These are phyloP conservation scores for Tridacna crocea DNA, from an alignment of 2,888 invertebrate species.

Conservation along the genomic window DNA sequence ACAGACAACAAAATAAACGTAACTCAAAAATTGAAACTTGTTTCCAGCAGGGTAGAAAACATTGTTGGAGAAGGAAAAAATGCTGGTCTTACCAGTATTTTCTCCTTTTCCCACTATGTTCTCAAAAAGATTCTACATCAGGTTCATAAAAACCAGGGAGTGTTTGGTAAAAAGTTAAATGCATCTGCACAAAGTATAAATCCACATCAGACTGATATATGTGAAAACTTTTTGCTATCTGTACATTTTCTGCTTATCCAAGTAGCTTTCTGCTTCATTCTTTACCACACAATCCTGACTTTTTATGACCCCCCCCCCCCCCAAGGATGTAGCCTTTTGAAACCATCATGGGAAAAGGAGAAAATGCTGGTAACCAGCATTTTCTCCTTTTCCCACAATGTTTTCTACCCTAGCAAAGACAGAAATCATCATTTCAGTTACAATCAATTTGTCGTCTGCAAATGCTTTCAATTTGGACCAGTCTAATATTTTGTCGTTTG, in stretches of 20 bases:
- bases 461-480: too few relatives aligned
- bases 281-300: neutral
- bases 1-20: too few relatives aligned
- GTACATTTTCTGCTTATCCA: neutral
- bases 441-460: too few relatives aligned
- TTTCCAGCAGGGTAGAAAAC: neutral
- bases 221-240: neutral
- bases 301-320: neutral
- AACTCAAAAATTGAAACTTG: too few relatives aligned
- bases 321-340: neutral
- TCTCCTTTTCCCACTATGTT: neutral
- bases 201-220: too few relatives aligned
- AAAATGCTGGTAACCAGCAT: neutral
- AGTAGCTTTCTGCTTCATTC: neutral
- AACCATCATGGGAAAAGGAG: neutral
- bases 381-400: slow-evolving; percentile 7
- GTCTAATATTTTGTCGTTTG: too few relatives aligned
- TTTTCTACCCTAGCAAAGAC: slow-evolving; percentile 9
- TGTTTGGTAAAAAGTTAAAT: neutral
- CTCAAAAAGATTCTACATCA: neutral
- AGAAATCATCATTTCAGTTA: too few relatives aligned
- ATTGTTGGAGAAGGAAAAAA: neutral
- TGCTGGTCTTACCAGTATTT: neutral
- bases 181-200: too few relatives aligned
- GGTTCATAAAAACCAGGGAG: neutral